Evolutionary conservation across 2,797 vertebrate genomes (phyloP), one percentile per base, ranked within the genome.

Genomic region (Intellagama lesueurii): DNA sequence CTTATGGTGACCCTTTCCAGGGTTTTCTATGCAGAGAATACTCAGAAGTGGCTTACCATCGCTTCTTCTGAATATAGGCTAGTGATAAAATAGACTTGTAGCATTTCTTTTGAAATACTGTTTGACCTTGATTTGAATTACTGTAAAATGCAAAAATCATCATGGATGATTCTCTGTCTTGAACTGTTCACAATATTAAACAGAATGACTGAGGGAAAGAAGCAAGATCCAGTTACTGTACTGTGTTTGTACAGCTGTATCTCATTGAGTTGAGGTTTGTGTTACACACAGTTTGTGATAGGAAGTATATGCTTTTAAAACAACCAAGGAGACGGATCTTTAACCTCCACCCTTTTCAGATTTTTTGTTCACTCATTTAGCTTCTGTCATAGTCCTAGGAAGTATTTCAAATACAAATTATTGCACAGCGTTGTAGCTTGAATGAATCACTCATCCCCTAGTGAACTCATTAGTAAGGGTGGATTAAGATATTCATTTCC

Each of bases 211-310:
- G 94, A 93, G 86, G 87, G 90, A 92, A 94, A 93, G 90, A 93
- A 89, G 81, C 92, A 92, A 95, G 95, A 95, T 96, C 94, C 91
- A 95, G 94, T 97, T 96, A 94, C 96, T 91, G 88, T 93, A 64
- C 92, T 44, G 81, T 98, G 97, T 99, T 99, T 99, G 95, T 96
- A 98, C 98, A 99, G 98, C 98, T 99, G 98, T 94, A 91, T 95
- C 94, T 95, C 95, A 95, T 95, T 93, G 95, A 96, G 93, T 92
- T 40, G 92, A 93, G 94, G 95, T 93, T 97, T 98, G 96, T 97
- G 97, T 94, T 96, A 96, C 96, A 95, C 96, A 96, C 94, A 94
- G 96, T 96, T 97, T 97, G 97, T 94, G 95, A 97, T 97, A 95
- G 96, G 97, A 97, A 97, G 98, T 97, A 95, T 96, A 95, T 95